Conservation (phyloP, 2,797 vertebrate genomes). For the Fistularia tabacaria region DNA sequence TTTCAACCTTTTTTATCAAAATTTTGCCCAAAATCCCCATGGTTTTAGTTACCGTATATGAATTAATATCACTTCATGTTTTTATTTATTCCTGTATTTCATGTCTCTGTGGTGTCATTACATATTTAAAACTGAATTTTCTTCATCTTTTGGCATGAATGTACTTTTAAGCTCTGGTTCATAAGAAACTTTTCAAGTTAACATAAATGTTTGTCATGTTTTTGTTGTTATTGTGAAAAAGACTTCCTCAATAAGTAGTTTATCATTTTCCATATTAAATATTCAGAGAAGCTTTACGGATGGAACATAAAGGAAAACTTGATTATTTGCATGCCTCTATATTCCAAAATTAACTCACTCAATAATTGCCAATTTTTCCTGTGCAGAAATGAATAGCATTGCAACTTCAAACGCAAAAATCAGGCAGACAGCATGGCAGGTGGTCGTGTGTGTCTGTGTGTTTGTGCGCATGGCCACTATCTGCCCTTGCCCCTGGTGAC, state of each 20-base stretch:
- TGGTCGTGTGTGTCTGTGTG: conserved; percentile 15
- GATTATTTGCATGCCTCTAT: conserved; percentile 21
- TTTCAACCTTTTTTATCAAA: conserved; percentile 17
- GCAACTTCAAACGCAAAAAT: conserved; percentile 46
- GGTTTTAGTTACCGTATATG: conserved; percentile 6
- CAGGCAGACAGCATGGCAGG: conserved; percentile 32
- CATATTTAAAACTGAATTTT: neutral
- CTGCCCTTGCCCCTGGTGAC: conserved; percentile 54
- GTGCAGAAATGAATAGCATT: conserved; percentile 38
- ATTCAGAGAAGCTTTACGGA: neutral
- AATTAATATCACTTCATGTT: conserved; percentile 5
- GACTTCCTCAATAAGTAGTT: neutral
- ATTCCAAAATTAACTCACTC: conserved; percentile 37
- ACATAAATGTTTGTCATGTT: no score
- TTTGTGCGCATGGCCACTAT: conserved; percentile 27
- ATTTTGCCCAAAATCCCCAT: conserved; percentile 9
- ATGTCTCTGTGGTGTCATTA: conserved; percentile 1
- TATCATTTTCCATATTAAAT: neutral
- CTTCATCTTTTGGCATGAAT: no score
- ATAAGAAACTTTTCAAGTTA: no score
- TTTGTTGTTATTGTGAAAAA: neutral
- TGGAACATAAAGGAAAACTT: conserved; percentile 6
- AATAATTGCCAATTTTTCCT: conserved; percentile 28
- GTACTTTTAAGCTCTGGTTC: no score
- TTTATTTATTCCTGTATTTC: neutral